phyloP scores from a whole-genome alignment of 1,140 invertebrate genomes.

The fruit fly (Drosophila melanogaster) region DNA sequence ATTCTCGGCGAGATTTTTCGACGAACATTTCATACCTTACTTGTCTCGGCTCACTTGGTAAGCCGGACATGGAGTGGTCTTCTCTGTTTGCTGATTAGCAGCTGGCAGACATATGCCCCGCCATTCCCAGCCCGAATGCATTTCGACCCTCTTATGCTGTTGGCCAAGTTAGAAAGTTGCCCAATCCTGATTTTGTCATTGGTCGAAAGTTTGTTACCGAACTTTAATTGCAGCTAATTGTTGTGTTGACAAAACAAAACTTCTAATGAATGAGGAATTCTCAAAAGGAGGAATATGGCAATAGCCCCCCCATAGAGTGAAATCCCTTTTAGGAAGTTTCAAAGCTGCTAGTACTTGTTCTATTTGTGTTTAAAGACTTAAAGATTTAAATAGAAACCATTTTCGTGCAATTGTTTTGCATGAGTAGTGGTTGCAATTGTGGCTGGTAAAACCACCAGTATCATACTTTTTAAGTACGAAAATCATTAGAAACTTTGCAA shows the following conservation, averaged over 20 bases:
- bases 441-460: slow-evolving; percentile 1
- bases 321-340: background rate
- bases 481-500: background rate
- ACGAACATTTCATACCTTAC: background rate
- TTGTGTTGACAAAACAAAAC: slow-evolving; percentile 58
- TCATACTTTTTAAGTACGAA: background rate
- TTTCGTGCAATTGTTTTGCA: slow-evolving; percentile 22
- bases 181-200: slow-evolving; percentile 26
- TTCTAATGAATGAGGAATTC: slow-evolving; percentile 29
- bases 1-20: slow-evolving; percentile 49
- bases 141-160: slow-evolving; percentile 11
- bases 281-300: slow-evolving; percentile 1
- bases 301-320: background rate
- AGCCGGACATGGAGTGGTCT: slow-evolving; percentile 22
- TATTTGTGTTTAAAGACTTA: slow-evolving; percentile 3
- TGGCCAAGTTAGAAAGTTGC: slow-evolving; percentile 19
- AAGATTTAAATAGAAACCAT: background rate
- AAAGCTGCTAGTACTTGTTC: background rate
- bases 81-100: slow-evolving; percentile 32
- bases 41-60: slow-evolving; percentile 6
- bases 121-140: slow-evolving; percentile 7
- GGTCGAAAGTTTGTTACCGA: slow-evolving; percentile 45
- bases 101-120: slow-evolving; percentile 4
- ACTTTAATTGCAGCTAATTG: slow-evolving; percentile 74
- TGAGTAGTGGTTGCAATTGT: slow-evolving; percentile 5